phyloP scores from a whole-genome alignment of 2,797 vertebrate genomes.

The Semaprochilodus insignis region DNA sequence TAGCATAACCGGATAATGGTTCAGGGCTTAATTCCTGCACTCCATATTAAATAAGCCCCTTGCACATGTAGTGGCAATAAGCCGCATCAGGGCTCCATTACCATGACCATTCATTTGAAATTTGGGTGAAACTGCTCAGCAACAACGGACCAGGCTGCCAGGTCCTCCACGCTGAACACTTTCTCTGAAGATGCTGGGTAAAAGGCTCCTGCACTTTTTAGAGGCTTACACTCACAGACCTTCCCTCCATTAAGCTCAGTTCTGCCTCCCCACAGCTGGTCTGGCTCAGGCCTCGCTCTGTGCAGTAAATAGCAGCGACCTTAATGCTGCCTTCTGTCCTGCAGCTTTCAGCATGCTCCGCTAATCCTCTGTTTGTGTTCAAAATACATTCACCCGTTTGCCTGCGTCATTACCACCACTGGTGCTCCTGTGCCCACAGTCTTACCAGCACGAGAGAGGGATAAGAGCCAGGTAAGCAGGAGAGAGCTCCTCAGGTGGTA shows the following conservation, averaged over 20 bases:
- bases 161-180: constrained; percentile 31
- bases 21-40: constrained; percentile 51
- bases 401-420: constrained; percentile 55
- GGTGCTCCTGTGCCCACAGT: constrained; percentile 1
- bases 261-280: constrained; percentile 37
- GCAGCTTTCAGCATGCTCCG: constrained; percentile 48
- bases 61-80: constrained; percentile 53
- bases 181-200: constrained; percentile 40
- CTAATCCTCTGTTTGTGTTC: constrained; percentile 75
- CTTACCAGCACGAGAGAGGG: constrained; percentile 13
- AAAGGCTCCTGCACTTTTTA: constrained; percentile 12
- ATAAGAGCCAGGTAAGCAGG: constrained; percentile 16
- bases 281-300: constrained; percentile 27
- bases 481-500: constrained; percentile 11
- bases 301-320: constrained; percentile 50
- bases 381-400: constrained; percentile 71
- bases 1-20: constrained; percentile 40
- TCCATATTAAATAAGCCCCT: constrained; percentile 59
- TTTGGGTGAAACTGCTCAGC: constrained; percentile 68
- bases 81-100: constrained; percentile 61
- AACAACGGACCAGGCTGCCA: constrained; percentile 48
- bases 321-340: constrained; percentile 45
- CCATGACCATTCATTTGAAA: constrained; percentile 67
- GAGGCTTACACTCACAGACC: constrained; percentile 23
- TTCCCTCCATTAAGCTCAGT: constrained; percentile 17